Evolutionary conservation across 2,888 invertebrate genomes (phyloP), one percentile per base, ranked within the genome.

Genomic region (Cheilosia grossa): DNA sequence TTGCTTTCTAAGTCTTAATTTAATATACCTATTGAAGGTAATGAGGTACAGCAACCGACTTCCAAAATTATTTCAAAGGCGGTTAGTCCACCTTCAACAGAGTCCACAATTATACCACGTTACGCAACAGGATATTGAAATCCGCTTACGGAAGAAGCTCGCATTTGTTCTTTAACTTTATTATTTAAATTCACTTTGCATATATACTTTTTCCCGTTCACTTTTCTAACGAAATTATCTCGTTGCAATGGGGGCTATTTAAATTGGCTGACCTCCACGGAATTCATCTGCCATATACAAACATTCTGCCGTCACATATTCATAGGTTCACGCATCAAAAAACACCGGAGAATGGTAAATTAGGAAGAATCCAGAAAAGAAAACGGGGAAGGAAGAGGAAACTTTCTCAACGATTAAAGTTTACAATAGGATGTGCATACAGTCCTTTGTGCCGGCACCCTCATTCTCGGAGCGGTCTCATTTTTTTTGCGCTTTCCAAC

Each of bases 371-470:
- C 13, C 4, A 37, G 13, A 47, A 44, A 44, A 79, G 80, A 74
- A 80, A 75, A 69, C 66, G 63, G 79, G 73, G 70, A 70, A 53
- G 21, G 3, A 58, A 7, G 21, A 64, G 54, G 59, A 74, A 85
- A 85, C 74, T 80, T 85, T 63, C 51, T 70, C 79, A 73, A 80
- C 69, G 75, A 75, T 70, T 66, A 53, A 33, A 66, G 75, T 75
- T 85, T 81, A 72, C 85, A 81, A 67, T 67, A 30, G 70, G 42
- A 51, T 72, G 59, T 81, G 85, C 85, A 85, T 72, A 75, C 37
- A 75, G 33, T 40, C 63, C 53, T 24, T 13, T 37, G 59, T 13
- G 24, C 30, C 27, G 0, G 21, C 56, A 47, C 54, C 58, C 40
- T 10, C 49, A 47, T 21, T 17, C 10, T 30, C 4, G 2, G 1